These are phyloP conservation scores for Tetraodon nigroviridis DNA, from an alignment of 2,113 vertebrate genomes.

Conservation along the genomic window DNA sequence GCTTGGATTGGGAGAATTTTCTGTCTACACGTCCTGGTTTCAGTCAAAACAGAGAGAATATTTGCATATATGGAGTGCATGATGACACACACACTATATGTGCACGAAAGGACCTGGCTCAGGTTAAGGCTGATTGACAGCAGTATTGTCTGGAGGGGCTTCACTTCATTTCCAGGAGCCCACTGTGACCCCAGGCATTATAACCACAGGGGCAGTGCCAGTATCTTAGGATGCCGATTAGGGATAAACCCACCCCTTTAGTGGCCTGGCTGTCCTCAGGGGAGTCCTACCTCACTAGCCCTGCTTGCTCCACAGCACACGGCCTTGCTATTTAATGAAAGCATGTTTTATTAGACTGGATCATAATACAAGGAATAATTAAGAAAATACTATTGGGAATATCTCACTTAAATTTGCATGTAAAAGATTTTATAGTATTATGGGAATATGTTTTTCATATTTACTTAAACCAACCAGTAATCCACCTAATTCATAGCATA, in stretches of 20 bases:
- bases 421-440: neutral
- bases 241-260: conserved; percentile 70
- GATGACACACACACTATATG: conserved; percentile 70
- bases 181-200: conserved; percentile 64
- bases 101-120: conserved; percentile 60
- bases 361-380: neutral
- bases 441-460: too few species aligned
- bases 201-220: conserved; percentile 67
- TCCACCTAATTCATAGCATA: conserved; percentile 45
- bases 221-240: conserved; percentile 73
- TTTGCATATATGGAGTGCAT: conserved; percentile 73
- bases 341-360: neutral
- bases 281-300: conserved; percentile 40
- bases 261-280: conserved; percentile 53
- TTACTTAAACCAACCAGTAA: conserved; percentile 13
- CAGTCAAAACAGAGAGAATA: conserved; percentile 64
- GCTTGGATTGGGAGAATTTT: conserved; percentile 39
- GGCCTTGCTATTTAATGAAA: neutral
- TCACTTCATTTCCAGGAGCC: conserved; percentile 65
- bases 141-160: conserved; percentile 62
- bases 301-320: conserved; percentile 30
- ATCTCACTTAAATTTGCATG: neutral
- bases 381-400: neutral
- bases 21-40: conserved; percentile 31
- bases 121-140: conserved; percentile 75